phyloP scores from a whole-genome alignment of 2,888 invertebrate genomes.

The Adela reaumurella region DNA sequence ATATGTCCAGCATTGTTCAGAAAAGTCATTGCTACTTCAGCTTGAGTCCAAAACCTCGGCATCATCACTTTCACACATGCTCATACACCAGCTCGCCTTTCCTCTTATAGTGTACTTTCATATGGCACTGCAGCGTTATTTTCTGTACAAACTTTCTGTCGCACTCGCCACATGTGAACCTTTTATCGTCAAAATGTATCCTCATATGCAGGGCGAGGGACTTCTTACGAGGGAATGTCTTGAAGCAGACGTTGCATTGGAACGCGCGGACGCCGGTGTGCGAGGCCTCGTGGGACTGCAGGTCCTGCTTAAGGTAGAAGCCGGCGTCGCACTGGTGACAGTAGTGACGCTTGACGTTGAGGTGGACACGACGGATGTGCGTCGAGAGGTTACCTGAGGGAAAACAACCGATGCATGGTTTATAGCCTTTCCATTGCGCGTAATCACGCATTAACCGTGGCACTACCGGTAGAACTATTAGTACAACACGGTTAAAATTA shows the following conservation, averaged over 20 bases:
- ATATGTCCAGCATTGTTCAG: no score
- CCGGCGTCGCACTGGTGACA: conserved; percentile 13
- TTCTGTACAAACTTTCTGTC: conserved; percentile 14
- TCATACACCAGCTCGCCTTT: not conserved
- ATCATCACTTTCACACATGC: no score
- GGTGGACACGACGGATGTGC: conserved; percentile 9
- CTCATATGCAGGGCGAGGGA: conserved; percentile 12
- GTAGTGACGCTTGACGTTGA: conserved; percentile 14
- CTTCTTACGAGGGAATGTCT: conserved; percentile 10
- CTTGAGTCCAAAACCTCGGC: no score
- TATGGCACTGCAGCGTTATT: conserved; percentile 10
- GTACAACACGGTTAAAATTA: no score
- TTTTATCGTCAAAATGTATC: conserved; percentile 11
- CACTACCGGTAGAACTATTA: no score
- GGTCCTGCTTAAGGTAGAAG: conserved; percentile 16
- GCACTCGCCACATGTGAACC: conserved; percentile 11
- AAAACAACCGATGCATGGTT: no score
- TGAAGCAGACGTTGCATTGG: conserved; percentile 9
- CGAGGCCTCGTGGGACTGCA: conserved; percentile 4
- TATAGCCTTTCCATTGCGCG: no score
- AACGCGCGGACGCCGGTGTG: conserved; percentile 6
- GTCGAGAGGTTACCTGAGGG: conserved; percentile 15
- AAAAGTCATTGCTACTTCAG: no score
- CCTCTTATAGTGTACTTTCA: conserved; percentile 8
- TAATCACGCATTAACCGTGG: no score